These are phyloP conservation scores for Scomber japonicus DNA, from an alignment of 2,113 vertebrate genomes.

Conservation along the genomic window DNA sequence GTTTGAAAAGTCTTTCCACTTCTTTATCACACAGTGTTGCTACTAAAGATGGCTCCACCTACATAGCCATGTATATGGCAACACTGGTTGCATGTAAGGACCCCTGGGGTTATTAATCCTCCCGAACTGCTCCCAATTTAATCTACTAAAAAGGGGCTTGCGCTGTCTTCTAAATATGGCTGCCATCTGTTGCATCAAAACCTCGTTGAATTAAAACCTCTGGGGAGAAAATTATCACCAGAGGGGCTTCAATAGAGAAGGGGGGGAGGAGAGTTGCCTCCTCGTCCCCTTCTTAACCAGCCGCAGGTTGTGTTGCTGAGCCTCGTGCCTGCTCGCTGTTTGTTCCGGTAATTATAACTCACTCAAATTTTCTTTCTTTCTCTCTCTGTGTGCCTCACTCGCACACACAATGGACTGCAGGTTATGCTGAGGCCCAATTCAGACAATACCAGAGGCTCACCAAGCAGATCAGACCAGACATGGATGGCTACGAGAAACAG, in stretches of 20 bases:
- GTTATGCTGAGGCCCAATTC: slow-evolving; percentile 96
- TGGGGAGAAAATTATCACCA: slow-evolving; percentile 62
- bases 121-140: slow-evolving; percentile 53
- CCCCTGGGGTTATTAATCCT: slow-evolving; percentile 40
- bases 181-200: slow-evolving; percentile 72
- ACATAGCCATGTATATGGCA: background rate
- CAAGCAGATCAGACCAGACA: slow-evolving; percentile 94
- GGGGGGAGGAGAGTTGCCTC: slow-evolving; percentile 22
- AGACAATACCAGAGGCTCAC: slow-evolving; percentile 96
- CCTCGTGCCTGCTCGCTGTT: slow-evolving; percentile 69
- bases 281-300: slow-evolving; percentile 45
- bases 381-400: slow-evolving; percentile 2
- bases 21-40: background rate
- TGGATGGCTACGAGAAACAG: slow-evolving; percentile 90
- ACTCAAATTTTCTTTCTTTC: slow-evolving; percentile 8
- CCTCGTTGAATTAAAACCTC: slow-evolving; percentile 58
- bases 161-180: slow-evolving; percentile 64
- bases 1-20: background rate
- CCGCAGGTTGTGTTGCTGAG: slow-evolving; percentile 58
- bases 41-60: background rate
- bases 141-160: slow-evolving; percentile 40
- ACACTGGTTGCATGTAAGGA: slow-evolving; percentile 26
- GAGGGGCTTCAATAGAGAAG: slow-evolving; percentile 46
- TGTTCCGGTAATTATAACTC: slow-evolving; percentile 75
- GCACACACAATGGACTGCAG: slow-evolving; percentile 72